These are phyloP conservation scores for Thunnus albacares DNA, from an alignment of 2,797 vertebrate species.

Conservation along the genomic window DNA sequence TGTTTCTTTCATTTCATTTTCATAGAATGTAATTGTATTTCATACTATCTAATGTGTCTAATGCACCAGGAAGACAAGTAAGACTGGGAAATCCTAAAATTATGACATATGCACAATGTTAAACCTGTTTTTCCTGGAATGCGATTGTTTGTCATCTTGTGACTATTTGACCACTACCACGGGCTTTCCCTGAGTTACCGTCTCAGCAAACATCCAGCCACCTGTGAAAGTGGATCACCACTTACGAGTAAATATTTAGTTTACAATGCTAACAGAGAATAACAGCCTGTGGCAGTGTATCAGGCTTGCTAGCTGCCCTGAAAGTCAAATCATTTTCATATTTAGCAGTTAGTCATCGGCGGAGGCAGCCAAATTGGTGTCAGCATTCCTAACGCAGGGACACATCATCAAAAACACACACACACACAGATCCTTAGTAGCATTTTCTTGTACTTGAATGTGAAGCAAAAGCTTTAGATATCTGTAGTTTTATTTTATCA, in stretches of 20 bases:
- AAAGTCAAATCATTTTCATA: conserved; percentile 6
- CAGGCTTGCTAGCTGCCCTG: background rate
- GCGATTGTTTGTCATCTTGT: background rate
- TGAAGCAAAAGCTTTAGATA: background rate
- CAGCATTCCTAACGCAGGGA: conserved; percentile 11
- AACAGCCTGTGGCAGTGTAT: background rate
- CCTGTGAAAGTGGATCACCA: background rate
- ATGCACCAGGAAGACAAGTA: too few relatives aligned
- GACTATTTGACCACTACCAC: background rate
- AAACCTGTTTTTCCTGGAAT: too few relatives aligned
- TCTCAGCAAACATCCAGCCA: background rate
- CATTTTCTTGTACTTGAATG: background rate
- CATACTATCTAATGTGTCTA: too few relatives aligned
- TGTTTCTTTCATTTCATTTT: too few relatives aligned
- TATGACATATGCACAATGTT: too few relatives aligned
- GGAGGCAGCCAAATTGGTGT: background rate
- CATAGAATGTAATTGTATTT: too few relatives aligned
- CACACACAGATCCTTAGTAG: too few relatives aligned
- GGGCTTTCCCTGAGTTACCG: background rate
- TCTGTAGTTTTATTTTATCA: background rate
- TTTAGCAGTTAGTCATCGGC: conserved; percentile 1
- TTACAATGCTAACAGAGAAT: conserved; percentile 24
- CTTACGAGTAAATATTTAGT: conserved; percentile 46
- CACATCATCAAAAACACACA: conserved; percentile 8
- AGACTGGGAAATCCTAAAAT: too few relatives aligned